Evolutionary conservation across 2,888 invertebrate genomes (phyloP).

Genomic region (Trissolcus brochymenae): DNA sequence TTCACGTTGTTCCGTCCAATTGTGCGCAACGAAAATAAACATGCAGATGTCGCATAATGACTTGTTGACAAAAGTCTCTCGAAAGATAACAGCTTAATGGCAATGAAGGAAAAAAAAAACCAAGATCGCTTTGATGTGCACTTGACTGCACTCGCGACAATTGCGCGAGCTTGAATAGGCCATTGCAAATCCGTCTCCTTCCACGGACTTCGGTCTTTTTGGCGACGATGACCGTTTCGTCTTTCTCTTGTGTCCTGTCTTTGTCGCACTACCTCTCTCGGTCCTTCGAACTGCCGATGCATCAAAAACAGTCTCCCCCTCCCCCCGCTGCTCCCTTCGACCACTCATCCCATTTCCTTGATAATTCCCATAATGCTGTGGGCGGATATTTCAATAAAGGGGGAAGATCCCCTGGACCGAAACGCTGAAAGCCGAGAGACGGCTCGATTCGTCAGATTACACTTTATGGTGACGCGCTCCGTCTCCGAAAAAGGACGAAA

Average conservation of each 20-base stretch:
- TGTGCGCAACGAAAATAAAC: background rate
- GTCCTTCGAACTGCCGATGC: constrained; percentile 41
- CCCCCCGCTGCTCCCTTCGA: constrained; percentile 39
- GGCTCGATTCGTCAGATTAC: constrained; percentile 68
- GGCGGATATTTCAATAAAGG: constrained; percentile 77
- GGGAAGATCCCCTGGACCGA: constrained; percentile 70
- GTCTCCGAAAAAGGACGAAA: constrained; percentile 40
- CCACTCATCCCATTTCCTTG: constrained; percentile 73
- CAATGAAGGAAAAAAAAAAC: background rate
- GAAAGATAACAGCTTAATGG: constrained; percentile 23
- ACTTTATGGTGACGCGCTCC: constrained; percentile 62
- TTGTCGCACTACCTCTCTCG: constrained; percentile 1
- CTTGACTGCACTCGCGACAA: constrained; percentile 51
- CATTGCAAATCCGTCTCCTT: constrained; percentile 48
- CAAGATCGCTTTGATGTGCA: constrained; percentile 33
- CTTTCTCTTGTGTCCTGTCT: background rate
- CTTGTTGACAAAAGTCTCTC: no score
- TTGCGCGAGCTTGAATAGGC: constrained; percentile 54
- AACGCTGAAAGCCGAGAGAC: constrained; percentile 70
- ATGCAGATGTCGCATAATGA: background rate
- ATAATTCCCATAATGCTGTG: constrained; percentile 76
- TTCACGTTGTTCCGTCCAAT: background rate
- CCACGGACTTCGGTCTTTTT: constrained; percentile 42
- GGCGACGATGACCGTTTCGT: constrained; percentile 12
- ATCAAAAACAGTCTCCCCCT: constrained; percentile 29